Conservation (phyloP, 37 sponge, comb jelly and placozoan genomes). For the Halichondria panicea region DNA sequence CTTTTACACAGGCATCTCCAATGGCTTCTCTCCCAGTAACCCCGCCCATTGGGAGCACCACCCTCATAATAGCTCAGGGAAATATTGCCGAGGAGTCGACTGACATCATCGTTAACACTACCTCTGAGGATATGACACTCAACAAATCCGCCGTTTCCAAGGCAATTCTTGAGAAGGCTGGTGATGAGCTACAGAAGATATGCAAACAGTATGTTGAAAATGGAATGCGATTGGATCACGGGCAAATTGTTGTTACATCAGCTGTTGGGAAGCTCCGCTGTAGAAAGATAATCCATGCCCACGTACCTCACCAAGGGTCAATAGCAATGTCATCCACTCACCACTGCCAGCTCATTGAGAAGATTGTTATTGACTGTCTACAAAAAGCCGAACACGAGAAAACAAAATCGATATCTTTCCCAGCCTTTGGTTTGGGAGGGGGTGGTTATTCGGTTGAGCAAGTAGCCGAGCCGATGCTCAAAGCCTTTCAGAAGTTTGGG, state of each 20-base stretch:
- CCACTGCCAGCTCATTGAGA: not conserved
- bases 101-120: conserved; percentile 62
- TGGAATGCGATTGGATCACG: conserved; percentile 17
- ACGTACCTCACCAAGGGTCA: not conserved
- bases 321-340: not conserved
- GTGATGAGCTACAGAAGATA: conserved; percentile 10
- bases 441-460: conserved; percentile 15
- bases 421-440: conserved; percentile 41
- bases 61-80: conserved; percentile 10
- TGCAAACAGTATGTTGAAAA: conserved; percentile 14
- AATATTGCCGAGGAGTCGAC: conserved; percentile 31
- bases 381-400: conserved; percentile 18
- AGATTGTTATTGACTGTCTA: conserved; percentile 23
- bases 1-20: too few species aligned
- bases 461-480: conserved; percentile 23
- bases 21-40: too few species aligned
- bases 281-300: conserved; percentile 42
- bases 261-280: conserved; percentile 46
- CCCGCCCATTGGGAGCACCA: conserved; percentile 1
- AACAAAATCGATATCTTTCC: conserved; percentile 19
- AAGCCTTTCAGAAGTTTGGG: conserved; percentile 6
- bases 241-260: conserved; percentile 5
- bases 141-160: not conserved
- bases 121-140: conserved; percentile 23
- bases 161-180: conserved; percentile 42